These are phyloP conservation scores for Chrysaora quinquecirrha DNA, from an alignment of 30 jellyfish, hydroid and myxozoan genomes.

Conservation along the genomic window DNA sequence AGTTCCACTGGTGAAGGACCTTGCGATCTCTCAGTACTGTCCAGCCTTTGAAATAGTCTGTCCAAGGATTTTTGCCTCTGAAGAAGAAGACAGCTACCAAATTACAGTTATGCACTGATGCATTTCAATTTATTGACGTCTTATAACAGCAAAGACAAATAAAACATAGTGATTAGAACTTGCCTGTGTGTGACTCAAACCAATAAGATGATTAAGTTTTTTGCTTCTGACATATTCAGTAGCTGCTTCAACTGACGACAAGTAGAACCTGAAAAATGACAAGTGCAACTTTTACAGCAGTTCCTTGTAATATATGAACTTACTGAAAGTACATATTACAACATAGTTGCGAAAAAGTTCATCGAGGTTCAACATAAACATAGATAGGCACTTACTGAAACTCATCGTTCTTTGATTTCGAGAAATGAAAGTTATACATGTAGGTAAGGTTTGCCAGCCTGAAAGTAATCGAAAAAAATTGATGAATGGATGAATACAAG, in stretches of 20 bases:
- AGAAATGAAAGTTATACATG: constrained; percentile 94
- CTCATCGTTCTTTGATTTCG: constrained; percentile 84
- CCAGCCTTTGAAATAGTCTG: constrained; percentile 72
- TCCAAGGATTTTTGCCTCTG: constrained; percentile 68
- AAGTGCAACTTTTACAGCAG: no score
- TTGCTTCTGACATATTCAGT: constrained; percentile 89
- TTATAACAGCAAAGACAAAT: no score
- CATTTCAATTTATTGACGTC: no score
- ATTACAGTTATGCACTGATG: no score
- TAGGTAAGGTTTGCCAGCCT: constrained; percentile 93
- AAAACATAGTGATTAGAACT: no score
- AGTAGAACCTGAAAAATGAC: constrained; percentile 76
- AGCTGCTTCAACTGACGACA: constrained; percentile 95
- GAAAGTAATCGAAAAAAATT: not conserved
- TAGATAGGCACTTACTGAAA: constrained; percentile 87
- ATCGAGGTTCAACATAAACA: no score
- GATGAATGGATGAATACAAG: not conserved
- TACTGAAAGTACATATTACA: no score
- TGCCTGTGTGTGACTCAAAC: constrained; percentile 84
- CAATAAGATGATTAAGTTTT: constrained; percentile 69
- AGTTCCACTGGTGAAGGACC: constrained; percentile 82
- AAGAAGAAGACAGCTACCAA: not conserved
- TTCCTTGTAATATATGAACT: no score
- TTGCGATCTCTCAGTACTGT: constrained; percentile 59
- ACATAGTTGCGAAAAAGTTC: no score